These are phyloP conservation scores for Crypturellus tataupa DNA, from an alignment of 2,797 vertebrate species.

Conservation along the genomic window DNA sequence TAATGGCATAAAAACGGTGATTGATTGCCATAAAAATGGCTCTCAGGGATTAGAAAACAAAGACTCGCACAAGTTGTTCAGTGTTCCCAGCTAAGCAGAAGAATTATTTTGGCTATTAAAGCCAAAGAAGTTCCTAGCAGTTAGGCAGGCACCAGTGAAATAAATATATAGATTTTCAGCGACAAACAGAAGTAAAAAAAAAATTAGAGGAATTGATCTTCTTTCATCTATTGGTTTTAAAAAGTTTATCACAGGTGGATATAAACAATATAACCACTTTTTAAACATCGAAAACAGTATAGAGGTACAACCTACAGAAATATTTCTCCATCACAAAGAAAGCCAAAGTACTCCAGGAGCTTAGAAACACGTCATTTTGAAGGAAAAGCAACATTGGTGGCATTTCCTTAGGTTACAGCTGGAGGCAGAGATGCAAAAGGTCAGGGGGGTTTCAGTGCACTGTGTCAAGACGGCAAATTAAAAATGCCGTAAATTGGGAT, in stretches of 20 bases:
- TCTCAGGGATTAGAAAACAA: conserved; percentile 54
- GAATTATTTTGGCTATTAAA: not conserved
- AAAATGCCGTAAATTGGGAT: conserved; percentile 8
- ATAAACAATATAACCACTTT: not conserved
- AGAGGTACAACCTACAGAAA: not conserved
- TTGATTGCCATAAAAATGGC: conserved; percentile 66
- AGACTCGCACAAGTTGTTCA: not conserved
- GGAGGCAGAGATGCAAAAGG: not conserved
- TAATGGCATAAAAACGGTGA: conserved; percentile 64
- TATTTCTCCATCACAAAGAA: not conserved
- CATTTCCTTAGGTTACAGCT: not conserved
- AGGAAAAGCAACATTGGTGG: accelerated
- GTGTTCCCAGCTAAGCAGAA: not conserved
- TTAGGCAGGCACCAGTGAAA: not conserved
- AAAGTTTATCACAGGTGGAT: not conserved
- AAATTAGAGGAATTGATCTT: not conserved
- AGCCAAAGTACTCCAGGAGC: not conserved
- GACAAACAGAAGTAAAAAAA: not conserved
- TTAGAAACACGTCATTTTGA: not conserved
- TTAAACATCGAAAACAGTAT: not conserved
- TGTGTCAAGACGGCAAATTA: not conserved
- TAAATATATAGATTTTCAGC: not conserved
- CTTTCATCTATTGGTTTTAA: not conserved
- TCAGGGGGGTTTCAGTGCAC: not conserved
- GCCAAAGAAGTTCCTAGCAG: not conserved